phyloP scores from a whole-genome alignment of 2,888 invertebrate species.

The Platycheirus rosarum region DNA sequence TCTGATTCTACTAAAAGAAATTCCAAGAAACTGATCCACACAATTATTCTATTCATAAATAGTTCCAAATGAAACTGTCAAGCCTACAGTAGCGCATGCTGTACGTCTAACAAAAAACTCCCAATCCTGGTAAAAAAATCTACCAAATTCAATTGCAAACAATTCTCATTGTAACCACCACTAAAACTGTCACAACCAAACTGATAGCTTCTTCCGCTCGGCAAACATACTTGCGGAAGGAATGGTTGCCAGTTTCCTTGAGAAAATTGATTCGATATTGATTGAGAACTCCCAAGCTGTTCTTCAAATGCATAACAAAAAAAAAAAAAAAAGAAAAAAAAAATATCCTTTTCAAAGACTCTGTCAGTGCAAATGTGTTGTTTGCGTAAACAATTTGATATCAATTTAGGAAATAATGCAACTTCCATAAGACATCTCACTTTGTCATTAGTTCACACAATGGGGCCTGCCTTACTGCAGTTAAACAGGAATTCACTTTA shows the following conservation, averaged over 20 bases:
- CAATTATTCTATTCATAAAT: too few relatives aligned
- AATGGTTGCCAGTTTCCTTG: conserved; percentile 42
- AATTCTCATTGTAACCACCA: conserved; percentile 38
- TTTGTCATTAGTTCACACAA: conserved; percentile 55
- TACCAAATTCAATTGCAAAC: not conserved
- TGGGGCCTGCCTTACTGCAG: conserved; percentile 43
- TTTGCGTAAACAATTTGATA: conserved; percentile 73
- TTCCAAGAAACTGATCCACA: too few relatives aligned
- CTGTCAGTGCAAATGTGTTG: conserved; percentile 58
- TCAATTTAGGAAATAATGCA: conserved; percentile 49
- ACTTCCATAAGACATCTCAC: conserved; percentile 68
- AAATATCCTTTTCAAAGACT: conserved; percentile 7
- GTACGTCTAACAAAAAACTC: conserved; percentile 11
- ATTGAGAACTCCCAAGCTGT: conserved; percentile 68
- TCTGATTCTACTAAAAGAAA: too few relatives aligned
- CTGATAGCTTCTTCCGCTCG: conserved; percentile 73
- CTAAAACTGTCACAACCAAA: conserved; percentile 67
- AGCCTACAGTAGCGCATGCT: conserved; percentile 68
- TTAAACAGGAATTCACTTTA: conserved; percentile 56
- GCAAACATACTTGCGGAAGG: conserved; percentile 47
- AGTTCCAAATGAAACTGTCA: conserved; percentile 22
- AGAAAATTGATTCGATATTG: conserved; percentile 74
- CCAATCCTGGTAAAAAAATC: conserved; percentile 23
- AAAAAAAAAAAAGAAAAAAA: conserved; percentile 6
- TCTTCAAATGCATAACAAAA: too few relatives aligned